Base-by-base conservation (phyloP, 2,797 vertebrate genomes). In the Rhinoraja longicauda region DNA sequence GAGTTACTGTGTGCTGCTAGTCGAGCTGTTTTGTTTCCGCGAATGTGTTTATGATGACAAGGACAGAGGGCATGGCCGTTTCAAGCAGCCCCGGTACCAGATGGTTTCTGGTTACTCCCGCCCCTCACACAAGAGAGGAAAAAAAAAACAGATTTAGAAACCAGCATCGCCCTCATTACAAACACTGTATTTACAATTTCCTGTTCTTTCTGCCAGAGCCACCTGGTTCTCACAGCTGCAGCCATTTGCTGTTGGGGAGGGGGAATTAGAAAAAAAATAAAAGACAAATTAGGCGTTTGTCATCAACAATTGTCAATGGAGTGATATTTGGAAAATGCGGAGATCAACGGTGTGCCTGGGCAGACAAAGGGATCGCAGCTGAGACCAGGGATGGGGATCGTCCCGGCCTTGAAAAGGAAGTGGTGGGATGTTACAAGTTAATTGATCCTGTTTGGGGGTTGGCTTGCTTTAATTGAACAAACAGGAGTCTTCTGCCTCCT, bases 281-380 rank as follows among this genome's bases (percentile, higher is more conserved):
- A 92, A 92, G 90, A 53, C 90, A 92, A 92, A 92, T 92, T 73
- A 92, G 90, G 90, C 92, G 90, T 92, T 92, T 92, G 90, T 92
- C 90, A 92, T 75, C 67, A 92, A 75, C 90, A 72, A 92, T 92
- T 92, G 90, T 92, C 90, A 75, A 57, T 72, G 67, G 90, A 75
- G 90, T 64, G 84, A 88, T 92, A 70, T 92, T 92, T 92, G 90
- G 90, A 92, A 92, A 92, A 73, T 92, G 67, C 90, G 53, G 90
- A 92, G 70, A 75, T 75, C 75, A 19, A 67, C 53, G 92, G 67
- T 45, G 67, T 45, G 45, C 75, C 70, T 10, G 67, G 70, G 70
- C 21, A 75, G 36, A 92, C 90, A 75, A 92, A 75, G 70, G 67
- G 36, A 75, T 73, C 53, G 70, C 90, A 92, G 90, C 90, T 92